A percentile compares a stretch with the other conserved stretches of the same genome.
Evolutionary conservation across 2,888 invertebrate species (phyloP).

Genomic region (Autographa pulchrina): DNA sequence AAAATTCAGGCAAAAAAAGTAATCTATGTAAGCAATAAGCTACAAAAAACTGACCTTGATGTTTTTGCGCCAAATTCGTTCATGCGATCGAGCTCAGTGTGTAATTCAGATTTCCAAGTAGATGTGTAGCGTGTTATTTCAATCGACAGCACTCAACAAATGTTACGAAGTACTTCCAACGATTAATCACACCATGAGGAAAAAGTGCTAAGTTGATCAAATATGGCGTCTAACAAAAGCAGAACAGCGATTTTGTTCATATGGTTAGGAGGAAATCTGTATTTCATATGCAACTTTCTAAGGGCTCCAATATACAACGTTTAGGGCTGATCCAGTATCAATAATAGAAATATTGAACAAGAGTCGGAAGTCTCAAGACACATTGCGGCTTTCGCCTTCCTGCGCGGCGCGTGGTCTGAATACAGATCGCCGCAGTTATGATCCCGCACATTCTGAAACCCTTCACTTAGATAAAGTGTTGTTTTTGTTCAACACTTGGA

Average conservation of each 20-base stretch:
- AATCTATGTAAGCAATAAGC: constrained; percentile 60
- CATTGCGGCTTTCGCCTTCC: constrained; percentile 85
- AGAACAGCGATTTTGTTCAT: constrained; percentile 41
- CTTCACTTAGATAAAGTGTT: constrained; percentile 75
- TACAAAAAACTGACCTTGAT: constrained; percentile 68
- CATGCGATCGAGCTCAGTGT: constrained; percentile 59
- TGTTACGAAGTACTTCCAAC: constrained; percentile 24
- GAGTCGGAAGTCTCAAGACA: constrained; percentile 81
- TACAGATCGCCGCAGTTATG: constrained; percentile 75
- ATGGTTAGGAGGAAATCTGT: constrained; percentile 35
- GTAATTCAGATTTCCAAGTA: constrained; percentile 57
- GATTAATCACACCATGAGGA: constrained; percentile 43
- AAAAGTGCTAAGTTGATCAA: constrained; percentile 49
- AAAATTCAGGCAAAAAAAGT: constrained; percentile 64
- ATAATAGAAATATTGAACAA: constrained; percentile 83
- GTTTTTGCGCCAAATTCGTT: constrained; percentile 65
- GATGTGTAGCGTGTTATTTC: constrained; percentile 39
- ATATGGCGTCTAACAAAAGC: constrained; percentile 43
- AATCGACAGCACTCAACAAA: constrained; percentile 50
- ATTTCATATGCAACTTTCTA: constrained; percentile 43
- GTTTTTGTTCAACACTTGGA: constrained; percentile 71
- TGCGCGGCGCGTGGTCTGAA: constrained; percentile 74
- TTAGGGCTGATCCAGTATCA: constrained; percentile 67
- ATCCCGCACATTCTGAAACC: constrained; percentile 71
- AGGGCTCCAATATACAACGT: constrained; percentile 59